These are phyloP conservation scores for Phragmatobia fuliginosa DNA, from an alignment of 2,888 invertebrate species.

Conservation along the genomic window DNA sequence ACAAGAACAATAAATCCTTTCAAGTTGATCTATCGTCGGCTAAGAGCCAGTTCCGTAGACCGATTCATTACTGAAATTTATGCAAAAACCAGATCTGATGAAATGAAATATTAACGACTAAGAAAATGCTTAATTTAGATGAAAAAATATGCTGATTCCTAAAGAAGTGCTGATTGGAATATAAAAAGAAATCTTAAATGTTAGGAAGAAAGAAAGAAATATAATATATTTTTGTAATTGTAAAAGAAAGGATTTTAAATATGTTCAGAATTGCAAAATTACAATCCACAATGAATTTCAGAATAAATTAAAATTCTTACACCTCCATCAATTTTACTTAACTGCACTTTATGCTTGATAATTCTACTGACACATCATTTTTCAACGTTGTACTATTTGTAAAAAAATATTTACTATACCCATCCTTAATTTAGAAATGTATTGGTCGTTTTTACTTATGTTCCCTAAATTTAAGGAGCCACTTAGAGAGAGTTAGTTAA, in stretches of 20 bases:
- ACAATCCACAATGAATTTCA: background rate
- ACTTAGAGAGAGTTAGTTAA: too few relatives aligned
- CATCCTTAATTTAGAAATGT: too few relatives aligned
- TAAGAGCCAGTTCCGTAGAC: slow-evolving; percentile 34
- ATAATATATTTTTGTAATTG: background rate
- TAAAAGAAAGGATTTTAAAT: background rate
- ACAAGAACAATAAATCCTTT: slow-evolving; percentile 45
- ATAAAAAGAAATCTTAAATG: background rate
- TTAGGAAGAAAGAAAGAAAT: background rate
- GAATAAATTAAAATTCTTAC: background rate
- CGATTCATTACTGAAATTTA: slow-evolving; percentile 46
- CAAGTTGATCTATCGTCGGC: slow-evolving; percentile 45
- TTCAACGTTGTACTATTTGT: too few relatives aligned
- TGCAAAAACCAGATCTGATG: slow-evolving; percentile 38
- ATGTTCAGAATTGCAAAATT: background rate
- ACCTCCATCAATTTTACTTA: background rate
- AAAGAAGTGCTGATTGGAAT: background rate
- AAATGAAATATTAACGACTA: slow-evolving; percentile 48
- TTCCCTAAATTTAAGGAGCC: too few relatives aligned
- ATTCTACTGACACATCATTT: background rate
- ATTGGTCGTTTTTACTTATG: too few relatives aligned
- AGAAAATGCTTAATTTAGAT: slow-evolving; percentile 44
- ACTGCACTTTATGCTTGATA: background rate
- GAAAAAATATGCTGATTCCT: slow-evolving; percentile 25
- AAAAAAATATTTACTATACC: too few relatives aligned